These are phyloP conservation scores for Numida meleagris DNA, from an alignment of 2,113 vertebrate genomes.

Conservation along the genomic window DNA sequence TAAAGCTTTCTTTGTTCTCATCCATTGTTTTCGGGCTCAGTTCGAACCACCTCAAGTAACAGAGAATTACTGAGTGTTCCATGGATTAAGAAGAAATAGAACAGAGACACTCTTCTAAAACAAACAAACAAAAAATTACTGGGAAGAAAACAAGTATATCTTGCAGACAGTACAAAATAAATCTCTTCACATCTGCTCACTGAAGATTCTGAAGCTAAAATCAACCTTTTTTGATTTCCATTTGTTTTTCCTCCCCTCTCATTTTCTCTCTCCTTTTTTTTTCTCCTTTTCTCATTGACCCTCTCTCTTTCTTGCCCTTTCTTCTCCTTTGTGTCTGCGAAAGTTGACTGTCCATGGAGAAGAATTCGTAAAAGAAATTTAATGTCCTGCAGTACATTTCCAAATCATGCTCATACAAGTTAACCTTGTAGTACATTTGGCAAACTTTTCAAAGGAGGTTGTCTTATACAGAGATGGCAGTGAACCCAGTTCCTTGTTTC, in stretches of 20 bases:
- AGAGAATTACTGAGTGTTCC: background rate
- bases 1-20: background rate
- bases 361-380: background rate
- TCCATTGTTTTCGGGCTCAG: background rate
- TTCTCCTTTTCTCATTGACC: background rate
- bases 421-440: background rate
- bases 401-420: background rate
- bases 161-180: background rate
- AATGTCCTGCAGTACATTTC: background rate
- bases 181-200: background rate
- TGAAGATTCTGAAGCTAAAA: background rate
- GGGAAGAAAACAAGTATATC: background rate
- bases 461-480: background rate
- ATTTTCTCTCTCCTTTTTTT: background rate
- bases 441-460: background rate
- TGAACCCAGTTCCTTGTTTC: background rate
- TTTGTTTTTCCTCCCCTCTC: background rate
- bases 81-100: background rate
- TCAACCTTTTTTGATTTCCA: background rate
- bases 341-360: background rate
- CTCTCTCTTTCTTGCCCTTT: background rate
- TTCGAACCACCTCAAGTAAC: background rate
- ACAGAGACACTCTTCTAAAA: background rate
- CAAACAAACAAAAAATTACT: background rate
- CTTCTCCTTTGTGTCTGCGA: background rate